A percentile compares a stretch with the other conserved stretches of the same genome.
phyloP scores from a whole-genome alignment of 2,797 vertebrate species.

The Tinamus major region DNA sequence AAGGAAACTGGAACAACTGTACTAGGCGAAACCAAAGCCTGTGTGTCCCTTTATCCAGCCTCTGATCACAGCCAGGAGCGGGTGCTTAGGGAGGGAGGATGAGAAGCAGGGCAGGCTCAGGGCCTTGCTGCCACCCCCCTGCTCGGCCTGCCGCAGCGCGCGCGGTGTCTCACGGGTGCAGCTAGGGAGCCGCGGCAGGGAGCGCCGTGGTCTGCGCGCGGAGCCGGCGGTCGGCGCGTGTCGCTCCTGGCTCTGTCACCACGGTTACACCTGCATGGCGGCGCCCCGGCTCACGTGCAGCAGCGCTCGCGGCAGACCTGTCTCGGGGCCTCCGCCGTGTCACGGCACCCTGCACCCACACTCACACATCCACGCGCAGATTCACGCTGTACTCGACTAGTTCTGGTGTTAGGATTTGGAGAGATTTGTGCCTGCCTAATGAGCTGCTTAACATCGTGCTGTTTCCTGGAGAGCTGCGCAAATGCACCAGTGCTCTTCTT shows the following conservation, averaged over 20 bases:
- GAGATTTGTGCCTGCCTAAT: slow-evolving; percentile 11
- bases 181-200: neutral
- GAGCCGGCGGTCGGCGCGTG: neutral
- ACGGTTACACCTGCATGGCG: slow-evolving; percentile 47
- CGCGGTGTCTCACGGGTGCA: neutral
- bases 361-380: rapidly evolving
- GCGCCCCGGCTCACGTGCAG: neutral
- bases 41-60: neutral
- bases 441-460: slow-evolving; percentile 22
- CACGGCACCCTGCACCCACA: neutral
- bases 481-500: neutral
- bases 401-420: neutral
- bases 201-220: slow-evolving; percentile 2
- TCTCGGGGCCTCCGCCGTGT: neutral
- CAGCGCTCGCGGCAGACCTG: slow-evolving; percentile 24
- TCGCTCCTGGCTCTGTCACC: slow-evolving; percentile 56
- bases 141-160: neutral
- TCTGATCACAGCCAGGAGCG: neutral
- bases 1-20: neutral
- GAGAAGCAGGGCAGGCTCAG: neutral
- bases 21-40: slow-evolving; percentile 1
- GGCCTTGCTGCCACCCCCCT: neutral
- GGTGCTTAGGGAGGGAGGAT: neutral
- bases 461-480: slow-evolving; percentile 16
- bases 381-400: neutral